phyloP scores from a whole-genome alignment of 2,888 invertebrate species.

The Troilus luridus region DNA sequence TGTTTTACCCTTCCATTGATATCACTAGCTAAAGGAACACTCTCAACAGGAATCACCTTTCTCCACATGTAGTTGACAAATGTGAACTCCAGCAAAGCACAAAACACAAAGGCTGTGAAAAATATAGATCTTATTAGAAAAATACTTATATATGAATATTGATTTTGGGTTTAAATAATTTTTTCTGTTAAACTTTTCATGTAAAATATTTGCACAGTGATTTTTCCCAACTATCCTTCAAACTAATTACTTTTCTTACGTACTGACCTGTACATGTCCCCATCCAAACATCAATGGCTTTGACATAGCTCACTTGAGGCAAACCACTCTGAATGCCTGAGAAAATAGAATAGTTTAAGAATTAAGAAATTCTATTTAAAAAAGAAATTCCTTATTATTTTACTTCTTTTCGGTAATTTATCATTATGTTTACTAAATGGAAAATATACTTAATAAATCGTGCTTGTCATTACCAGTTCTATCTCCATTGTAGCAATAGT shows the following conservation, averaged over 20 bases:
- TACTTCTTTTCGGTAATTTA: neutral
- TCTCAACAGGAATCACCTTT: conserved; percentile 66
- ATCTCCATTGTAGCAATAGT: too few species aligned
- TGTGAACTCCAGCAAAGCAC: conserved; percentile 71
- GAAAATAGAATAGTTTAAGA: neutral
- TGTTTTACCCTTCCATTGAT: conserved; percentile 56
- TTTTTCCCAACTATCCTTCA: neutral
- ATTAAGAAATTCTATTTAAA: too few species aligned
- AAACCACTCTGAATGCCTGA: conserved; percentile 70
- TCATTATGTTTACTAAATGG: neutral
- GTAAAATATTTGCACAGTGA: neutral
- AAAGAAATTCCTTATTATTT: neutral
- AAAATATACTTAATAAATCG: neutral
- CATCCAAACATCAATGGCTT: conserved; percentile 69
- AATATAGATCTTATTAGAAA: neutral
- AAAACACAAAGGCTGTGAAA: conserved; percentile 70
- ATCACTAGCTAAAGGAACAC: conserved; percentile 26
- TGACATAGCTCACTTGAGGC: conserved; percentile 71
- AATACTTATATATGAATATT: too few species aligned
- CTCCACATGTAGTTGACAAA: conserved; percentile 71
- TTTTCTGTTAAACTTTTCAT: too few species aligned
- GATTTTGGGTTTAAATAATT: too few species aligned
- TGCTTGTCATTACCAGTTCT: too few species aligned
- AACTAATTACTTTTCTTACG: neutral
- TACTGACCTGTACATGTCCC: conserved; percentile 69